Percentiles rank a stretch among this genome's conserved stretches.
Evolutionary conservation across 2,113 vertebrate genomes (phyloP).

Genomic region (Prochilodus magdalenae): DNA sequence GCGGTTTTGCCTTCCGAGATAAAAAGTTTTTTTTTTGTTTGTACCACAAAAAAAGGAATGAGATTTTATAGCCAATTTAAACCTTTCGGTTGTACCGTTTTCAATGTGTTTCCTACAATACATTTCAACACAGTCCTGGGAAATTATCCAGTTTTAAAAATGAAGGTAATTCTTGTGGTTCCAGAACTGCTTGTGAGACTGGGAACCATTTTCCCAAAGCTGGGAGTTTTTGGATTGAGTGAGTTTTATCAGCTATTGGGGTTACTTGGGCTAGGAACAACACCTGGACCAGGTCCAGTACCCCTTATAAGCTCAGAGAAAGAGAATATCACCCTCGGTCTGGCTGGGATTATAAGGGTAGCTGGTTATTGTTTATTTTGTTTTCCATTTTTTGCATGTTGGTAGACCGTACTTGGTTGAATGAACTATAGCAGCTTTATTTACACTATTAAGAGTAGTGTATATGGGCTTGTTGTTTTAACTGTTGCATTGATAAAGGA

Average conservation of each 20-base stretch:
- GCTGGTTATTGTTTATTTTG: constrained; percentile 36
- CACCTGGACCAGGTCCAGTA: constrained; percentile 68
- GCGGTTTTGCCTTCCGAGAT: constrained; percentile 1
- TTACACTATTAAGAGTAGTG: constrained; percentile 45
- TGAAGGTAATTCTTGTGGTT: constrained; percentile 68
- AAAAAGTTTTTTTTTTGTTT: constrained; percentile 59
- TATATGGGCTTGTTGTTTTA: constrained; percentile 57
- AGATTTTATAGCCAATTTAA: constrained; percentile 77
- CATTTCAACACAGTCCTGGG: constrained; percentile 70
- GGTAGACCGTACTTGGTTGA: constrained; percentile 17
- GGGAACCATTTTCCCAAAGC: constrained; percentile 21
- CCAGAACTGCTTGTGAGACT: constrained; percentile 60
- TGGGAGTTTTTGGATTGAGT: constrained; percentile 62
- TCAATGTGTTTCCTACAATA: constrained; percentile 76
- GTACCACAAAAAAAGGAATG: constrained; percentile 64
- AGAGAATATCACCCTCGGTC: constrained; percentile 58
- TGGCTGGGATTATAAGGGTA: constrained; percentile 33
- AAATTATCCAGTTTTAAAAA: constrained; percentile 64
- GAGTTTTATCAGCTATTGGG: constrained; percentile 57
- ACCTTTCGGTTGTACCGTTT: constrained; percentile 65
- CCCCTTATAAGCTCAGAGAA: constrained; percentile 50
- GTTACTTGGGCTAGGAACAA: constrained; percentile 64
- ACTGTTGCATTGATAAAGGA: constrained; percentile 67
- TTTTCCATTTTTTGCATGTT: constrained; percentile 17
- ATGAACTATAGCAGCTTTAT: constrained; percentile 34